phyloP scores from a whole-genome alignment of 1,140 invertebrate genomes.

The Hycleus phaleratus region DNA sequence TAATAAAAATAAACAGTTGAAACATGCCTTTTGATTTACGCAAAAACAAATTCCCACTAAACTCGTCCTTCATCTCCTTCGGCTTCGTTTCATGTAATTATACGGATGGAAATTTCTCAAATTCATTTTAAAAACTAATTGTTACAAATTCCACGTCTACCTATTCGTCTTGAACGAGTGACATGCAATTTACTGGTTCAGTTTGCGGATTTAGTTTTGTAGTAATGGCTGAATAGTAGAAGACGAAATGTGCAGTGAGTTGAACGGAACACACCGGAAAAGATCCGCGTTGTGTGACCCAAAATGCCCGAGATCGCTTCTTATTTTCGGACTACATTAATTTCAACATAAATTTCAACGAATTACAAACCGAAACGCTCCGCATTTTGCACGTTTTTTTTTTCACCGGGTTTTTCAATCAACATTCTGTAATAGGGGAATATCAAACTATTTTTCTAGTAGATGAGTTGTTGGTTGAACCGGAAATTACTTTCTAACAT shows the following conservation, averaged over 20 bases:
- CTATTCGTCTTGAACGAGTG: slow-evolving; percentile 32
- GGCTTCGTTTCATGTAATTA: too few species aligned
- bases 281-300: slow-evolving; percentile 1
- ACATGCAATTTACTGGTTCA: slow-evolving; percentile 34
- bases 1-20: too few species aligned
- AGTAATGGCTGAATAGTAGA: neutral
- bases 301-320: slow-evolving; percentile 7
- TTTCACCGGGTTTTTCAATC: neutral
- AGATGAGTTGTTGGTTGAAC: too few species aligned
- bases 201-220: slow-evolving; percentile 26
- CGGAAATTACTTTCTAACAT: too few species aligned
- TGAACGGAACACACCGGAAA: slow-evolving; percentile 1
- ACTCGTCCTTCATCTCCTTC: too few species aligned
- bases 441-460: too few species aligned
- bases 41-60: too few species aligned
- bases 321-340: slow-evolving; percentile 4
- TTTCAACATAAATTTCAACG: slow-evolving; percentile 1
- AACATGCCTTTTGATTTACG: too few species aligned
- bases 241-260: slow-evolving; percentile 13
- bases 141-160: slow-evolving; percentile 35
- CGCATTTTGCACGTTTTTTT: neutral
- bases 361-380: neutral
- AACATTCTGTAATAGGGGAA: neutral
- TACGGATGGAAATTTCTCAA: neutral
- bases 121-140: slow-evolving; percentile 23